These are phyloP conservation scores for Sisor rabdophorus DNA, from an alignment of 2,113 vertebrate species.

Conservation along the genomic window DNA sequence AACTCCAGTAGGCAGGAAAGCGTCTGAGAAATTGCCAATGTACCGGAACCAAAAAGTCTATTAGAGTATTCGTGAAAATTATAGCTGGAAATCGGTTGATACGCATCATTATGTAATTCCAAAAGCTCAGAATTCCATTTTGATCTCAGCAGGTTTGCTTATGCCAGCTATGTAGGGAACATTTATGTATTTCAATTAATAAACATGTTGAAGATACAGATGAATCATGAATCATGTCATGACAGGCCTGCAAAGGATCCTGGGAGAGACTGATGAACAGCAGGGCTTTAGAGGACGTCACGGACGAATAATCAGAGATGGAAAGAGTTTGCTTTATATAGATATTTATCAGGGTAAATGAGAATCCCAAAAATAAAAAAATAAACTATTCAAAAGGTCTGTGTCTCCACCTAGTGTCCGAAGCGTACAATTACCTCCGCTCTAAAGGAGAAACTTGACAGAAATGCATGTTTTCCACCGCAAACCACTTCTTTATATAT, in stretches of 20 bases:
- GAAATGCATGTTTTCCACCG: too few relatives aligned
- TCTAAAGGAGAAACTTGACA: background rate
- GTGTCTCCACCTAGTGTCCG: slow-evolving; percentile 38
- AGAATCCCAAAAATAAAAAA: too few relatives aligned
- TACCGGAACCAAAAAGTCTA: background rate
- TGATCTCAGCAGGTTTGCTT: background rate
- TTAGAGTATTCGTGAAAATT: background rate
- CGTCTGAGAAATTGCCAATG: too few relatives aligned
- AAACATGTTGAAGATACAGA: background rate
- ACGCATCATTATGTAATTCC: background rate
- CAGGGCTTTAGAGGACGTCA: background rate
- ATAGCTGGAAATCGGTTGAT: background rate
- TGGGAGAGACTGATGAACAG: slow-evolving; percentile 3
- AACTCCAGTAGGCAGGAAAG: background rate
- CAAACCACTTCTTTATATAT: background rate
- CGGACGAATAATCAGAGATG: too few relatives aligned
- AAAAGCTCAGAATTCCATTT: background rate
- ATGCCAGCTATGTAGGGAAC: background rate
- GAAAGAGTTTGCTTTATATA: background rate
- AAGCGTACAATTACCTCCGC: background rate
- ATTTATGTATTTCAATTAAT: slow-evolving; percentile 10
- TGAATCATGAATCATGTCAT: slow-evolving; percentile 18
- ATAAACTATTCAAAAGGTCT: background rate
- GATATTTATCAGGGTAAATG: background rate
- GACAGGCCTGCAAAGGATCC: slow-evolving; percentile 9